Conservation (phyloP, 2,888 invertebrate species). For the Steromphala cineraria region DNA sequence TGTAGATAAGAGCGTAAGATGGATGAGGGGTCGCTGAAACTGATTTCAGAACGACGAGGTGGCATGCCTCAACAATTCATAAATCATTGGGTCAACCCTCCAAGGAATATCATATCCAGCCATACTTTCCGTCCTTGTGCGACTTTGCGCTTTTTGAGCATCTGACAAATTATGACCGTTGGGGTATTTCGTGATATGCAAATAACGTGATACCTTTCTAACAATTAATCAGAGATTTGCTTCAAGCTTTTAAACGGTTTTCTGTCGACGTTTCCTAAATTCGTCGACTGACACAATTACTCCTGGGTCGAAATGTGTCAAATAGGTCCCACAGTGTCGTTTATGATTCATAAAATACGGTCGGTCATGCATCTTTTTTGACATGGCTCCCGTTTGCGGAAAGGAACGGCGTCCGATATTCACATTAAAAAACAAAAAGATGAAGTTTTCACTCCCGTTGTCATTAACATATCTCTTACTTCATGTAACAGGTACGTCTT, state of each 20-base stretch:
- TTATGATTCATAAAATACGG: constrained; percentile 5
- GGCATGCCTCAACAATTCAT: neutral
- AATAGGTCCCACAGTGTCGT: neutral
- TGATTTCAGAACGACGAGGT: neutral
- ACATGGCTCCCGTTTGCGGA: neutral
- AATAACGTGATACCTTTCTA: neutral
- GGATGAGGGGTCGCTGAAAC: neutral
- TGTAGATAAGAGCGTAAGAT: neutral
- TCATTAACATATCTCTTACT: neutral
- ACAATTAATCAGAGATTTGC: neutral
- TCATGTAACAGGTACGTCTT: too few relatives aligned
- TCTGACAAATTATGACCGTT: neutral
- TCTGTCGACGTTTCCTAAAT: neutral
- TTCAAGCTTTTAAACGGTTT: neutral
- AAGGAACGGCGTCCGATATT: neutral
- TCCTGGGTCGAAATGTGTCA: constrained; percentile 7
- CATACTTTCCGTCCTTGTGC: neutral
- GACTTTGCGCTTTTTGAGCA: neutral
- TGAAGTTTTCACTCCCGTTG: neutral
- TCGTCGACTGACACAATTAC: constrained; percentile 8
- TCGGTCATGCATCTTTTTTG: constrained; percentile 11
- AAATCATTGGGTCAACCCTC: neutral
- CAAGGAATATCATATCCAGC: neutral
- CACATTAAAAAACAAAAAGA: neutral
- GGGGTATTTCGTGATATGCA: constrained; percentile 17